phyloP scores from a whole-genome alignment of 2,113 vertebrate genomes.

The Xenopus borealis region DNA sequence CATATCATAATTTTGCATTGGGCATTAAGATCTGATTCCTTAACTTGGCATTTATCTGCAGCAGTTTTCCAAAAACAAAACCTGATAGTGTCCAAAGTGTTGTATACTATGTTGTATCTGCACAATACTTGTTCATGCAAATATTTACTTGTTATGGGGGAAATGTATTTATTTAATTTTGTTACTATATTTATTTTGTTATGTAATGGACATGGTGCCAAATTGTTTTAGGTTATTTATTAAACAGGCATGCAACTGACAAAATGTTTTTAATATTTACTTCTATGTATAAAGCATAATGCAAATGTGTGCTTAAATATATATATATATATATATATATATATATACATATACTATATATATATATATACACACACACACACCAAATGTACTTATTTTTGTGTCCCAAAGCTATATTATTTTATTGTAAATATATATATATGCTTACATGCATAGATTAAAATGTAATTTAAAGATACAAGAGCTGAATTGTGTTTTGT shows the following conservation, averaged over 20 bases:
- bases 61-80: constrained; percentile 57
- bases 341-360: constrained; percentile 47
- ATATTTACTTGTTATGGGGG: constrained; percentile 68
- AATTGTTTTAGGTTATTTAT: constrained; percentile 77
- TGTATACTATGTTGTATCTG: constrained; percentile 64
- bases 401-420: constrained; percentile 9
- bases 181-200: constrained; percentile 72
- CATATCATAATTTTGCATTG: constrained; percentile 54
- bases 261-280: constrained; percentile 61
- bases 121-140: constrained; percentile 60
- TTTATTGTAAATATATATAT: constrained; percentile 39
- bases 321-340: constrained; percentile 48
- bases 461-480: too few species aligned
- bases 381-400: constrained; percentile 27
- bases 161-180: constrained; percentile 60
- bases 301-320: constrained; percentile 50
- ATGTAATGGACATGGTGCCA: constrained; percentile 71
- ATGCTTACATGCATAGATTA: constrained; percentile 11
- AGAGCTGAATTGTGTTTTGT: too few species aligned
- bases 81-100: constrained; percentile 58
- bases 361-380: background rate
- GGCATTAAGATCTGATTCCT: constrained; percentile 59
- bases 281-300: constrained; percentile 55
- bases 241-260: constrained; percentile 66
- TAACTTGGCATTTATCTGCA: constrained; percentile 47